Conservation (phyloP, 2,888 invertebrate genomes). For the Tetramorium bicarinatum region DNA sequence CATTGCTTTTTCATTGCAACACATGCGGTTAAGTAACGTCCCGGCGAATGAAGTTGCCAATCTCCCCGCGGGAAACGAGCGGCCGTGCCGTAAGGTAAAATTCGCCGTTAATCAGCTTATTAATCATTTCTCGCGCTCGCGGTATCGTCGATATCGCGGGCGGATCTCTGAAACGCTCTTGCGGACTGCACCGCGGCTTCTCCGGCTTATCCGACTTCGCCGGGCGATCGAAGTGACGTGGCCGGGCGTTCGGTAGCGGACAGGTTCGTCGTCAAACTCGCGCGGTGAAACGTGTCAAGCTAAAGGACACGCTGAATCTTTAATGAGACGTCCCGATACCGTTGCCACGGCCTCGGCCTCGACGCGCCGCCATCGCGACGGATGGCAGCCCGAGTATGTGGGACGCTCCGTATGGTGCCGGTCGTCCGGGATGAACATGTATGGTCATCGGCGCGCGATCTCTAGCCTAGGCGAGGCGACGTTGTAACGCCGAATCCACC, state of each 20-base stretch:
- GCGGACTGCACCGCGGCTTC: neutral
- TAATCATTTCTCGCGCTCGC: neutral
- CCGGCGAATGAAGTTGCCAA: neutral
- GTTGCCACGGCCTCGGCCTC: slow-evolving; percentile 74
- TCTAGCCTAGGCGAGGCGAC: slow-evolving; percentile 58
- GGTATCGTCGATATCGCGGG: neutral
- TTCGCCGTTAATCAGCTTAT: neutral
- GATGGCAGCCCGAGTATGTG: slow-evolving; percentile 75
- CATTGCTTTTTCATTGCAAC: slow-evolving; percentile 1
- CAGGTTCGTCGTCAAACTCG: slow-evolving; percentile 35
- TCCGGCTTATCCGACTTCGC: neutral
- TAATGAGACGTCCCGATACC: slow-evolving; percentile 81
- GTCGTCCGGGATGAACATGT: slow-evolving; percentile 78
- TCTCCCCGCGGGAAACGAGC: neutral
- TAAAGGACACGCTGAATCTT: slow-evolving; percentile 80
- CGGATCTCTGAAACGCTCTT: neutral
- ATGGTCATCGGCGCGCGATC: slow-evolving; percentile 76
- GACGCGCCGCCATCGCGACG: slow-evolving; percentile 54
- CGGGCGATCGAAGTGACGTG: neutral
- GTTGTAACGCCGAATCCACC: slow-evolving; percentile 59
- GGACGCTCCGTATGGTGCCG: slow-evolving; percentile 81
- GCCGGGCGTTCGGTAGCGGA: slow-evolving; percentile 39
- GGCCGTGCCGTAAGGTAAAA: neutral
- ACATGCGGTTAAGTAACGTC: neutral
- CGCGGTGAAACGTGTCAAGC: slow-evolving; percentile 65